Evolutionary conservation across 2,113 vertebrate species (phyloP), one percentile per base, ranked within the genome.

Genomic region (Neotragus moschatus): DNA sequence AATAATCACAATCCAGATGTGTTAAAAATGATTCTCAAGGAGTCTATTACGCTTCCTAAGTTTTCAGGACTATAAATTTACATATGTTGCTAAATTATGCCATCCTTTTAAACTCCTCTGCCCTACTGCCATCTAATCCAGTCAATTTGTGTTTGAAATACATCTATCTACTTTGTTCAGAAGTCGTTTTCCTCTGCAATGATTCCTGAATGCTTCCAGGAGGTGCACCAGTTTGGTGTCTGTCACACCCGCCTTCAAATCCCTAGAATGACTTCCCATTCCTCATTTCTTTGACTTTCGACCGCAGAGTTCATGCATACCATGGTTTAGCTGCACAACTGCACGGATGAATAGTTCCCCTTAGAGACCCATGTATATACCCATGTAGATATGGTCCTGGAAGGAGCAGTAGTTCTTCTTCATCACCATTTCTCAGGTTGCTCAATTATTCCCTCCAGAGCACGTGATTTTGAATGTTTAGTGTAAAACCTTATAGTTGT

Each of bases 281-380:
- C 45, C 26, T 97, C 45, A 96, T 85, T 73, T 51, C 85, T 12
- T 75, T 84, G 58, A 96, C 77, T 88, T 91, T 80, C 39, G 93
- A 86, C 49, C 23, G 61, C 55, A 66, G 61, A 90, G 43, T 89
- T 93, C 26, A 97, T 15, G 15, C n/a, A 80, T 75, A 61, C 39
- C n/a, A 92, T 43, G 23, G 66, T 49, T 55, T 84, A 45, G 84
- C 26, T 95, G 39, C 14, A 9, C 61, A 87, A 86, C 16, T 96
- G 19, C 58, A 91, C 84, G 43, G 93, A 51, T 30, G 13, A 55
- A 63, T 4, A 79, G 47, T 56, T 94, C 13, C 17, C 82, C 66
- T 14, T 56, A 58, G 23, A 91, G 60, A 53, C 28, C 30, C 39
- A 88, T 10, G 25, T 30, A 87, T 61, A 61, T 3, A 53, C 28